Percentiles rank a stretch among this genome's conserved stretches.
Evolutionary conservation across 2,113 vertebrate genomes (phyloP).

Genomic region (human): GRCh38 chr7:117428501-117429000

Average conservation of each 20-base stretch:
- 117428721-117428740: not conserved
- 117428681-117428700: not conserved
- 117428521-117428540: not conserved
- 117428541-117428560: not conserved
- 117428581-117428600: not conserved
- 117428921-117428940: not conserved
- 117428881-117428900: not conserved
- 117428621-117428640: not conserved
- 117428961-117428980: not conserved
- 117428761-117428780: not conserved
- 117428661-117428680: not conserved
- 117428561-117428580: not conserved
- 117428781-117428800: not conserved
- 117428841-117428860: not conserved
- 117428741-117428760: not conserved
- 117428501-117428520: not conserved
- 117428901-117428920: not conserved
- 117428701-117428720: not conserved
- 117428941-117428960: not conserved
- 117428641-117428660: not conserved
- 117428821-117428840: slow-evolving; percentile 14
- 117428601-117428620: slow-evolving; percentile 1
- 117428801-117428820: not conserved
- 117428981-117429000: not conserved
- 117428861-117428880: not conserved